Conservation (phyloP, 2,797 vertebrate genomes). For the Sebastes kiyomatsui region DNA sequence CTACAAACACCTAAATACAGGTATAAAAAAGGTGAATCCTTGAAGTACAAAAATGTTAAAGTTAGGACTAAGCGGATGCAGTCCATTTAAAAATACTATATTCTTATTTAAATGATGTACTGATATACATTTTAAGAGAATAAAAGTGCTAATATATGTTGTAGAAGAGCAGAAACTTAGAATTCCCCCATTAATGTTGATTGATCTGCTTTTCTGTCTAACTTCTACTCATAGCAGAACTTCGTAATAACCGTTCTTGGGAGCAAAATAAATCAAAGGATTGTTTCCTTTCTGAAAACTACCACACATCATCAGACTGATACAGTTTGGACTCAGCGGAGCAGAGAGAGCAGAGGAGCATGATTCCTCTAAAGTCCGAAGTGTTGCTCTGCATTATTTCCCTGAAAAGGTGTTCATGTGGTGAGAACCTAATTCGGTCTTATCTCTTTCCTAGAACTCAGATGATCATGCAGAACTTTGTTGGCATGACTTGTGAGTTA, state of each 20-base stretch:
- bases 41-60: no score
- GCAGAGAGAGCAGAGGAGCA: conserved; percentile 64
- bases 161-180: not conserved
- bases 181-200: not conserved
- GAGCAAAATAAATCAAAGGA: conserved; percentile 12
- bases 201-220: not conserved
- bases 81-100: not conserved
- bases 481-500: not conserved
- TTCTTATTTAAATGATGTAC: not conserved
- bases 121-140: not conserved
- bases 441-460: conserved; percentile 39
- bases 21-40: no score
- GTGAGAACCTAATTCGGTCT: conserved; percentile 26
- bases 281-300: conserved; percentile 33
- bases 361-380: conserved; percentile 55
- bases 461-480: not conserved
- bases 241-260: not conserved
- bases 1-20: no score
- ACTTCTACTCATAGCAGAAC: not conserved
- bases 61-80: not conserved
- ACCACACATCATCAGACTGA: conserved; percentile 12
- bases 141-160: not conserved
- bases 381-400: conserved; percentile 37
- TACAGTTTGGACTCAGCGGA: conserved; percentile 43
- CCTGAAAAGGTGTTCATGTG: conserved; percentile 30